Percentiles rank a stretch among this genome's conserved stretches.
Conservation (phyloP, 2,888 invertebrate species). For the Drosophila mettleri region DNA sequence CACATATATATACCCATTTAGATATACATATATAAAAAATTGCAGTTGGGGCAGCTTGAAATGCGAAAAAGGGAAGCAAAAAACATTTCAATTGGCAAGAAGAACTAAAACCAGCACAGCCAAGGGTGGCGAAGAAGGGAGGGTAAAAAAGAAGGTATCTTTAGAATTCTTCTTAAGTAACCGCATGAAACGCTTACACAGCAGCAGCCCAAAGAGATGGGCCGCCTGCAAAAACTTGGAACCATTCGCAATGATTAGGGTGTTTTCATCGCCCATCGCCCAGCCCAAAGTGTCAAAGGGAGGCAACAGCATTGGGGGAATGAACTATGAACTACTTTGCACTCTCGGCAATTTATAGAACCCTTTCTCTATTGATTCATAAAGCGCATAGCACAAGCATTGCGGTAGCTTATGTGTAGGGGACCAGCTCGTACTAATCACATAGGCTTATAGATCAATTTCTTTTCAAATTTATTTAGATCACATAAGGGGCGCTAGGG, state of each 20-base stretch:
- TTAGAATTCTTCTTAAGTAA: slow-evolving; percentile 64
- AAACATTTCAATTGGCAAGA: slow-evolving; percentile 39
- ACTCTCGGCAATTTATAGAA: slow-evolving; percentile 54
- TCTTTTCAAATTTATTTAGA: slow-evolving; percentile 5
- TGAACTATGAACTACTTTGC: slow-evolving; percentile 77
- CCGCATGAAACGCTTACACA: slow-evolving; percentile 57
- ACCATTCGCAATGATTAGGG: slow-evolving; percentile 53
- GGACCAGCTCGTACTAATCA: neutral
- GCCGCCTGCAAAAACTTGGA: slow-evolving; percentile 7
- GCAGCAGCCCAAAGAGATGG: slow-evolving; percentile 16
- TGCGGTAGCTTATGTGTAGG: neutral
- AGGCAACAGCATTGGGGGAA: slow-evolving; percentile 56
- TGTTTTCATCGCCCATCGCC: slow-evolving; percentile 1
- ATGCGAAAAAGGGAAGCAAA: slow-evolving; percentile 32
- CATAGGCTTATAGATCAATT: slow-evolving; percentile 1
- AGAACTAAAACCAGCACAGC: slow-evolving; percentile 15
- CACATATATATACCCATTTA: neutral
- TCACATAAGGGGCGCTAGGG: neutral
- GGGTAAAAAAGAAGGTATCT: slow-evolving; percentile 44
- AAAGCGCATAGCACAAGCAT: slow-evolving; percentile 22
- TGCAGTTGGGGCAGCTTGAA: slow-evolving; percentile 68
- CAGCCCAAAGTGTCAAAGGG: slow-evolving; percentile 69
- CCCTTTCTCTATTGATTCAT: slow-evolving; percentile 73
- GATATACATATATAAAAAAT: slow-evolving; percentile 54
- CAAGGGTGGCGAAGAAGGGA: slow-evolving; percentile 1